These are phyloP conservation scores for Agrochola lota DNA, from an alignment of 2,888 invertebrate species.

Conservation along the genomic window DNA sequence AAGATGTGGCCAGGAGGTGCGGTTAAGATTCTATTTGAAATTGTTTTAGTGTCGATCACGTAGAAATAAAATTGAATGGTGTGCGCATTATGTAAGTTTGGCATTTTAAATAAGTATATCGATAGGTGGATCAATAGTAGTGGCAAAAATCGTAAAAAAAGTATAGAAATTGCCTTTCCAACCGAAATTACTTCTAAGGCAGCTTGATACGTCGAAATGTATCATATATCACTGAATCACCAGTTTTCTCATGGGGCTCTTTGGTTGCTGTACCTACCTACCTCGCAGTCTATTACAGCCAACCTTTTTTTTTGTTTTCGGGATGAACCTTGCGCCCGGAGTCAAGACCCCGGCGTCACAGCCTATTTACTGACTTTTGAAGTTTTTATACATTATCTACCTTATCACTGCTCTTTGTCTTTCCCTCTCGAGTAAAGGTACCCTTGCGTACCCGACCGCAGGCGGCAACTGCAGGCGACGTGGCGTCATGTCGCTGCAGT, in stretches of 20 bases:
- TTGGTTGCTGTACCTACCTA: not conserved
- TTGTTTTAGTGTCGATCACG: constrained; percentile 23
- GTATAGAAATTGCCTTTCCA: not conserved
- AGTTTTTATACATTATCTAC: not conserved
- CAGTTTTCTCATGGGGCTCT: not conserved
- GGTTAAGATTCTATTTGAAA: constrained; percentile 17
- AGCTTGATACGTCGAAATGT: not conserved
- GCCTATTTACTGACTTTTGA: too few relatives aligned
- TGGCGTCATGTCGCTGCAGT: too few relatives aligned
- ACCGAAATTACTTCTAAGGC: not conserved
- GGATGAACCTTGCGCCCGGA: too few relatives aligned
- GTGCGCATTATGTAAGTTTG: constrained; percentile 19
- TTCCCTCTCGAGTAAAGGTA: not conserved
- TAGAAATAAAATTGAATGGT: constrained; percentile 31
- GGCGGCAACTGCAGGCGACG: too few relatives aligned
- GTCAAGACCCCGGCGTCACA: too few relatives aligned
- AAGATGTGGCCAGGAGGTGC: not conserved
- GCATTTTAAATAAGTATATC: constrained; percentile 17
- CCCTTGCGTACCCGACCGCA: too few relatives aligned
- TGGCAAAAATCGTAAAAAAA: not conserved
- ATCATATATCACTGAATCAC: not conserved
- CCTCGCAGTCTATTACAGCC: too few relatives aligned
- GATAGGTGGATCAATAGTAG: not conserved
- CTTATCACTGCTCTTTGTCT: not conserved
- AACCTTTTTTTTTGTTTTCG: too few relatives aligned